phyloP scores from a whole-genome alignment of 2,797 vertebrate genomes.

The Leptodactylus fallax region DNA sequence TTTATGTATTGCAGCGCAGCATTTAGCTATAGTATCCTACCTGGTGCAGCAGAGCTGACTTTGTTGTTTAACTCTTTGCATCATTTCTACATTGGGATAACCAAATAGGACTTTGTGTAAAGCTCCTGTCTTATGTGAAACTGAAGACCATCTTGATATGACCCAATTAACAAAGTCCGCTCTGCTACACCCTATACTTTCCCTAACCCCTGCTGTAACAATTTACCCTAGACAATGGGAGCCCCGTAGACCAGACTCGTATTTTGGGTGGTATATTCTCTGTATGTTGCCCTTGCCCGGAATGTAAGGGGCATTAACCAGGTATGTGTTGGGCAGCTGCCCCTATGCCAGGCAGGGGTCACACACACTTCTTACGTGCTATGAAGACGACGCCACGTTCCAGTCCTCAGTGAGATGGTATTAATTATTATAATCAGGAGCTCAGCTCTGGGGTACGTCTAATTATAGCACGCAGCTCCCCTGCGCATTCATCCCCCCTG shows the following conservation, averaged over 20 bases:
- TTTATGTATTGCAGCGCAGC: too few species aligned
- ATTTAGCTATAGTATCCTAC: neutral
- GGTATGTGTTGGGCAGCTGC: too few species aligned
- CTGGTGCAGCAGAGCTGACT: conserved; percentile 4
- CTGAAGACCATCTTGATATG: neutral
- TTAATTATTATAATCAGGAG: neutral
- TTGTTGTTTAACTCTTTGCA: too few species aligned
- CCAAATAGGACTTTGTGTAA: too few species aligned
- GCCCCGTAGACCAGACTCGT: too few species aligned
- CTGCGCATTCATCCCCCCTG: neutral
- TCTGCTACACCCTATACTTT: neutral
- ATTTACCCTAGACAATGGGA: too few species aligned
- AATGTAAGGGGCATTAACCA: too few species aligned
- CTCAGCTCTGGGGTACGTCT: neutral
- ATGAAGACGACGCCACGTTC: neutral
- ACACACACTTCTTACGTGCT: neutral
- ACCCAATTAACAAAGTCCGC: neutral
- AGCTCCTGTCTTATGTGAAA: too few species aligned
- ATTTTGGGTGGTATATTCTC: too few species aligned
- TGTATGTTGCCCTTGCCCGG: neutral
- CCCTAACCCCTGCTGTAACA: neutral
- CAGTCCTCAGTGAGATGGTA: too few species aligned
- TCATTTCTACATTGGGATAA: too few species aligned
- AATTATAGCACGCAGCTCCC: neutral
- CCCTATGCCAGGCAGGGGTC: neutral